Base-by-base conservation (phyloP, 2,888 invertebrate genomes). In the Clusia tigrina region DNA sequence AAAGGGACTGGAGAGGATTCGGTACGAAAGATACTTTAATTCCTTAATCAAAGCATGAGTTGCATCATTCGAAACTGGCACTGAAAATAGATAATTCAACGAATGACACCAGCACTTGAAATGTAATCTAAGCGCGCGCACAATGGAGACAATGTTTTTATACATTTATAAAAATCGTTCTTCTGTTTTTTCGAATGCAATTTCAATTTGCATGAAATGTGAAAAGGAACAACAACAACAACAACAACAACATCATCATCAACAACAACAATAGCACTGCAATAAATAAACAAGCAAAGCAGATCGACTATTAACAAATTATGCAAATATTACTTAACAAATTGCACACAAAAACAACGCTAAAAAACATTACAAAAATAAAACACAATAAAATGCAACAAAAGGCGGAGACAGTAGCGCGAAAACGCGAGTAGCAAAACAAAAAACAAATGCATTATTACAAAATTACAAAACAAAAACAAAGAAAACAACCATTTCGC, bases 241-340 rank as follows among this genome's bases (percentile, higher is more conserved):
- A n/a, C n/a, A n/a, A n/a, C n/a, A n/a, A n/a, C n/a, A n/a, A n/a
- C n/a, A n/a, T n/a, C n/a, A n/a, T n/a, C n/a, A n/a, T n/a, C n/a
- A n/a, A n/a, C n/a, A n/a, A n/a, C n/a, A 32, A 32, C 32, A 32
- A 32, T 9, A 32, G 32, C 32, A 5, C 5, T 9, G n/a, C 42
- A 42, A 10, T n/a, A 42, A 6, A n/a, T 15, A 42, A n/a, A 22
- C 20, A 3, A 48, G 48, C 42, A 17, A n/a, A 42, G 3, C n/a
- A 48, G 22, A 48, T 48, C 22, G 48, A 48, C 48, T 48, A 20
- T 48, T 48, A 48, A 48, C 48, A 54, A 54, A 54, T 54, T 54
- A 54, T 54, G 54, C 25, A 54, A 54, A 54, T 52, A 23, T n/a
- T 54, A 54, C 25, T 25, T 25, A n/a, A 10, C 54, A 25, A 54